These are phyloP conservation scores for Carduelis carduelis DNA, from an alignment of 2,797 vertebrate species.

Conservation along the genomic window DNA sequence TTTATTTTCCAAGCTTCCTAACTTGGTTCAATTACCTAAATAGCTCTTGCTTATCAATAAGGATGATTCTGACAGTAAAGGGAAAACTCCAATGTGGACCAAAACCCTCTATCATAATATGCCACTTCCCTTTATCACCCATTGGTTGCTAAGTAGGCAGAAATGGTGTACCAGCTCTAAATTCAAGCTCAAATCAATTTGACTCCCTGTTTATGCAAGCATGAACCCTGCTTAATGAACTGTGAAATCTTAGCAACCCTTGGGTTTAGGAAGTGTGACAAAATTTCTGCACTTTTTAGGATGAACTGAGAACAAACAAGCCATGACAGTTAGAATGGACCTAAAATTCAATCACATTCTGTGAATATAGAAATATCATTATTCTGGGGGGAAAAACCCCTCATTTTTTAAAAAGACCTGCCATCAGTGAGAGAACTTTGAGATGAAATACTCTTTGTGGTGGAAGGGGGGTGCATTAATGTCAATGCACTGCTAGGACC, in stretches of 20 bases:
- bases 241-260: neutral
- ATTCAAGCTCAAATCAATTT: neutral
- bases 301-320: neutral
- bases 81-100: neutral
- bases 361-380: neutral
- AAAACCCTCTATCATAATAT: neutral
- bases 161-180: neutral
- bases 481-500: neutral
- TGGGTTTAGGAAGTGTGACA: neutral
- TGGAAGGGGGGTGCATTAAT: neutral
- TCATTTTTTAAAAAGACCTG: neutral
- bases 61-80: neutral
- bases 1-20: neutral
- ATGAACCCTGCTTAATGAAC: neutral
- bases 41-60: neutral
- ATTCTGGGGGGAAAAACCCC: rapidly evolving
- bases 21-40: neutral
- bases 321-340: neutral
- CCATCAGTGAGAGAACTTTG: neutral
- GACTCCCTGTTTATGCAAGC: neutral
- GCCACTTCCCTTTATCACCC: neutral
- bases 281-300: neutral
- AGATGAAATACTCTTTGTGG: neutral
- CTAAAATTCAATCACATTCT: neutral
- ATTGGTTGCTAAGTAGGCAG: neutral